A percentile compares a stretch with the other conserved stretches of the same genome.
Conservation (phyloP, 53 echinoderm and acorn worm genomes). For the Apostichopus leukothele region DNA sequence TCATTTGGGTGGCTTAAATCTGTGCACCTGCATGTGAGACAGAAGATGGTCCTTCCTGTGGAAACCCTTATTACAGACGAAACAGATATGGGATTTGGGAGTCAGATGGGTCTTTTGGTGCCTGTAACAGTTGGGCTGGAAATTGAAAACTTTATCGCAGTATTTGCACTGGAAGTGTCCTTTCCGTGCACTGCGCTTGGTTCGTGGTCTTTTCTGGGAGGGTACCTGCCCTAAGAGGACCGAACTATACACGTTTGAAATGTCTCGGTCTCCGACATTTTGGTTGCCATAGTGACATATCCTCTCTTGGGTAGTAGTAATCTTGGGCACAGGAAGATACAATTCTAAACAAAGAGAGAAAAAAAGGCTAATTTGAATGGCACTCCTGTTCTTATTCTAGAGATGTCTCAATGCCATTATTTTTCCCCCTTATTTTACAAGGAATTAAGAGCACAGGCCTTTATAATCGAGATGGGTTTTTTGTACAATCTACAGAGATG, state of each 20-base stretch:
- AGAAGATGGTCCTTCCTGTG: neutral
- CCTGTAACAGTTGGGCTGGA: neutral
- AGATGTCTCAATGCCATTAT: too few species aligned
- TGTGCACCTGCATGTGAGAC: neutral
- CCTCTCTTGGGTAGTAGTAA: neutral
- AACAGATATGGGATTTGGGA: neutral
- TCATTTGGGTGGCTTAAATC: neutral
- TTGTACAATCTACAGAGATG: too few species aligned
- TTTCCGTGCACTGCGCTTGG: neutral
- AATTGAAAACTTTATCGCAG: conserved; percentile 22
- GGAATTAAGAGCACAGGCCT: too few species aligned
- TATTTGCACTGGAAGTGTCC: conserved; percentile 13
- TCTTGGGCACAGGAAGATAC: neutral
- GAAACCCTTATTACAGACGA: neutral
- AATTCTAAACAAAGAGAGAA: conserved; percentile 6
- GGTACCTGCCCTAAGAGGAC: neutral
- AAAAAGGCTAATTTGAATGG: neutral
- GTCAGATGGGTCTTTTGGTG: conserved; percentile 6
- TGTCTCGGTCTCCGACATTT: neutral
- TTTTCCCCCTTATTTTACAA: too few species aligned
- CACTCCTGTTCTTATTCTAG: too few species aligned
- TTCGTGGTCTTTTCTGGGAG: neutral
- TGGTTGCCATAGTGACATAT: conserved; percentile 3
- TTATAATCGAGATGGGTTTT: too few species aligned
- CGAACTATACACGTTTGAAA: neutral